phyloP scores from a whole-genome alignment of 1,140 invertebrate species.

The Conus betulinus region DNA sequence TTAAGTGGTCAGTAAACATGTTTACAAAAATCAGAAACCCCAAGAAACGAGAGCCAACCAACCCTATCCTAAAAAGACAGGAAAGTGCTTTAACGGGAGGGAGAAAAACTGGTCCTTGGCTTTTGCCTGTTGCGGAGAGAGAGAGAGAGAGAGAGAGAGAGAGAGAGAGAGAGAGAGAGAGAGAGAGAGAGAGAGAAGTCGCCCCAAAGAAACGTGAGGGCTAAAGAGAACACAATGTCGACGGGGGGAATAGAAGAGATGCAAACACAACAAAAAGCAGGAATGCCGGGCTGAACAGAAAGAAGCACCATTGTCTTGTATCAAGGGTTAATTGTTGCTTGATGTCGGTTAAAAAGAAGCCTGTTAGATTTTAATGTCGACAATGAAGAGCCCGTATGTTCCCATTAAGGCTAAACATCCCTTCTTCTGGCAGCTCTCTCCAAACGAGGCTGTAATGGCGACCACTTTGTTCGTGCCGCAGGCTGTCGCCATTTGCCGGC shows the following conservation, averaged over 20 bases:
- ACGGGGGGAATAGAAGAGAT: not conserved
- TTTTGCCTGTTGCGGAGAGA: not conserved
- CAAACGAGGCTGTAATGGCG: constrained; percentile 12
- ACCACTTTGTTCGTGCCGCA: constrained; percentile 12
- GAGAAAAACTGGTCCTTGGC: too few relatives aligned
- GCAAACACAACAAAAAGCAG: not conserved
- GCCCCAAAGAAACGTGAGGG: not conserved
- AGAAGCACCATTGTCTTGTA: not conserved
- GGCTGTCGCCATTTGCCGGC: constrained; percentile 11
- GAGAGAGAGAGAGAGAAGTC: not conserved
- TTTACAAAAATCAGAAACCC: too few relatives aligned
- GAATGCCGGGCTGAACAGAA: not conserved
- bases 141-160: constrained; percentile 10
- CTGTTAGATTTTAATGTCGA: constrained; percentile 28
- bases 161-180: constrained; percentile 10
- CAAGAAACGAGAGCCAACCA: too few relatives aligned
- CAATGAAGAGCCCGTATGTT: constrained; percentile 3
- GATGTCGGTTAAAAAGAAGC: not conserved
- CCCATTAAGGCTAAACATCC: not conserved
- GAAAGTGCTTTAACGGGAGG: too few relatives aligned
- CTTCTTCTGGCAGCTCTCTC: not conserved
- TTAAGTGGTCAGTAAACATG: too few relatives aligned
- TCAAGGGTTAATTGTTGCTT: not conserved
- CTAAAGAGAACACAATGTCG: not conserved
- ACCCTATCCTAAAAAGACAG: too few relatives aligned